Evolutionary conservation across 2,113 vertebrate species (phyloP).

Genomic region (Cyrtonyx montezumae): DNA sequence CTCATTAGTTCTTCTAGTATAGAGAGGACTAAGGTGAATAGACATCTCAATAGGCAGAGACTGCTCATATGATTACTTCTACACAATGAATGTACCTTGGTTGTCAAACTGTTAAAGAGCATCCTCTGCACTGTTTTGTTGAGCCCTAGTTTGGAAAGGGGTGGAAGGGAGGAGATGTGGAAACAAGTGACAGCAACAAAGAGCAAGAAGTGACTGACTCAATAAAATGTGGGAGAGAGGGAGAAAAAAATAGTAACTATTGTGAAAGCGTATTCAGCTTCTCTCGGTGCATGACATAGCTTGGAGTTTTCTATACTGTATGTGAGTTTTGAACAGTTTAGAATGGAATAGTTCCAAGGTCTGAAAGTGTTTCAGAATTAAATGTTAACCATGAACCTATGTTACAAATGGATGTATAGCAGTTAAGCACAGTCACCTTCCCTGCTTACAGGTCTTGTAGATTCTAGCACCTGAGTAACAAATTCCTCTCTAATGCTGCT

Average conservation of each 20-base stretch:
- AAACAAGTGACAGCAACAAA: not conserved
- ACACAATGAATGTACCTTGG: not conserved
- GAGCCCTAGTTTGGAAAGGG: not conserved
- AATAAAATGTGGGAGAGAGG: not conserved
- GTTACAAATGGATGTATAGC: not conserved
- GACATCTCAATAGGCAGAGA: not conserved
- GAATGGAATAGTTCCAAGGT: constrained; percentile 6
- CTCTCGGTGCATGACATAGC: not conserved
- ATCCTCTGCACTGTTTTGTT: not conserved
- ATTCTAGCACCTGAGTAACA: not conserved
- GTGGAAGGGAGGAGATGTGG: not conserved
- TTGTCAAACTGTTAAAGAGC: not conserved
- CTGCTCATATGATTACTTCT: not conserved
- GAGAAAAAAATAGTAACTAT: not conserved
- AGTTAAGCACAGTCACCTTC: not conserved
- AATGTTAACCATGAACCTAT: not conserved
- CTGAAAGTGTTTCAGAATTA: not conserved
- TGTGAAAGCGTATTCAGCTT: not conserved
- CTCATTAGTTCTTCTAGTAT: not conserved
- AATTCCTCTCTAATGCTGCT: not conserved
- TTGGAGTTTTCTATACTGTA: not conserved
- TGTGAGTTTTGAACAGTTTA: not conserved
- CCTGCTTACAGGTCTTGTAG: rapidly evolving
- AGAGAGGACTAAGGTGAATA: not conserved
- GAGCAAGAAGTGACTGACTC: not conserved